A percentile compares a stretch with the other conserved stretches of the same genome.
These are phyloP conservation scores for Menura novaehollandiae DNA, from an alignment of 2,113 vertebrate genomes.

Conservation along the genomic window DNA sequence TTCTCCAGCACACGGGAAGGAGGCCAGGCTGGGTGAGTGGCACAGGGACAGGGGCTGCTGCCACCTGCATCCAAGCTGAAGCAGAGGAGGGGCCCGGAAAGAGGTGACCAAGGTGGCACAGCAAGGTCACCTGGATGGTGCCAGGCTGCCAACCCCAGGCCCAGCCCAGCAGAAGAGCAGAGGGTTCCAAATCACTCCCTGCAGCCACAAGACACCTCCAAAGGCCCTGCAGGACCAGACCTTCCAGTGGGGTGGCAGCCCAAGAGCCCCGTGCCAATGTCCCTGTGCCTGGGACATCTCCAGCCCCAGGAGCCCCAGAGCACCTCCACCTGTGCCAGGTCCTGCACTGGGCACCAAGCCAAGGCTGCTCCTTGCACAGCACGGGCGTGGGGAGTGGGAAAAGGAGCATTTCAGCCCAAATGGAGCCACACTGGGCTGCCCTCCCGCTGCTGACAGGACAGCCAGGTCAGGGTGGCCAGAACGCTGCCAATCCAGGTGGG, in stretches of 20 bases:
- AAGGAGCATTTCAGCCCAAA: neutral
- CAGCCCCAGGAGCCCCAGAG: neutral
- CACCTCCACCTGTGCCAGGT: neutral
- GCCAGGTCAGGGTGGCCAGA: neutral
- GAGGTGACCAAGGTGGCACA: fast-evolving
- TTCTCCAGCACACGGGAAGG: neutral
- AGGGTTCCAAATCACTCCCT: neutral
- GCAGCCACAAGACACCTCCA: neutral
- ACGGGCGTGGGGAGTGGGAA: neutral
- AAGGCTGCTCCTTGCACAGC: neutral
- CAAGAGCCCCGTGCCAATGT: fast-evolving
- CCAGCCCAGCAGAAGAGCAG: neutral
- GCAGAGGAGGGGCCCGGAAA: neutral
- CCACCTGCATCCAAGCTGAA: neutral
- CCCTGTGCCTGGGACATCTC: neutral
- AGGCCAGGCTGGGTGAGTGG: neutral
- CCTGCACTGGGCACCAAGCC: neutral
- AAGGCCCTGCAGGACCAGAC: neutral
- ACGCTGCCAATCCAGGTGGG: too few species aligned
- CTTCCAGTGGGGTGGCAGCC: neutral
- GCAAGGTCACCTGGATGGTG: neutral
- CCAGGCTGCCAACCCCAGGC: neutral
- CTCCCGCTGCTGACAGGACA: neutral
- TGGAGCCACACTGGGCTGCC: neutral
- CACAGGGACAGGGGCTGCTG: neutral